Evolutionary conservation across 1,140 invertebrate species (phyloP), one percentile per base, ranked within the genome.

Genomic region (Globodera rostochiensis): DNA sequence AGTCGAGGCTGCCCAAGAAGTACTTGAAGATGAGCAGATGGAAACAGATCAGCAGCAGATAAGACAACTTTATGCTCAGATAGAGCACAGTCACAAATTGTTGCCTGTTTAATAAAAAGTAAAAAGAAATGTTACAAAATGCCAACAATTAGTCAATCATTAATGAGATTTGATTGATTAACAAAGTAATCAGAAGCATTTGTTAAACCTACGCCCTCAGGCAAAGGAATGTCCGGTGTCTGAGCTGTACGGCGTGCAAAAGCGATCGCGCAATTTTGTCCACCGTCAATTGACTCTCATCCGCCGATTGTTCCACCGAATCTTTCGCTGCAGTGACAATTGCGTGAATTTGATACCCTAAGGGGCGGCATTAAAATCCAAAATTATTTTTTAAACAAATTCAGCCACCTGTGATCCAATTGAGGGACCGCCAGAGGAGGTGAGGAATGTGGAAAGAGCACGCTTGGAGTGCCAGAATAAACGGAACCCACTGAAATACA

Each of bases 391-490:
- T 15, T 73, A 73, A 73, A 4, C 9, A 73, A 73, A 73, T 53
- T 73, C 75, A 3, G 6, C 21, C 46, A 85, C 85, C 86, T 36
- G 85, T 86, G 25, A 86, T 53, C 86, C 86, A 87, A 75, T 87
- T 87, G 45, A 88, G 85, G 15, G 86, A 87, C 9, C 86, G 83
- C 85, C 87, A 87, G 11, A 88, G 71, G 53, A 88, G 57, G 64
- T 87, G 86, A 7, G 86, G 86, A 57, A 87, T 49, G 53, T 85
- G 86, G 57, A 87, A 87, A 25, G 79, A 81, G 66, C 87, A 82
- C 8, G 86, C 86, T 78, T 88, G 86, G 6, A 87, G 70, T 7
- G 77, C 86, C 49, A 87, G 70, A 76, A 87, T 88, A 49, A 88
- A 87, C 6, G 86, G 86, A 4, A 86, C 87, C 86, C 86, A 87